These are phyloP conservation scores for Drosophila cardini DNA, from an alignment of 1,140 invertebrate species.

Conservation along the genomic window DNA sequence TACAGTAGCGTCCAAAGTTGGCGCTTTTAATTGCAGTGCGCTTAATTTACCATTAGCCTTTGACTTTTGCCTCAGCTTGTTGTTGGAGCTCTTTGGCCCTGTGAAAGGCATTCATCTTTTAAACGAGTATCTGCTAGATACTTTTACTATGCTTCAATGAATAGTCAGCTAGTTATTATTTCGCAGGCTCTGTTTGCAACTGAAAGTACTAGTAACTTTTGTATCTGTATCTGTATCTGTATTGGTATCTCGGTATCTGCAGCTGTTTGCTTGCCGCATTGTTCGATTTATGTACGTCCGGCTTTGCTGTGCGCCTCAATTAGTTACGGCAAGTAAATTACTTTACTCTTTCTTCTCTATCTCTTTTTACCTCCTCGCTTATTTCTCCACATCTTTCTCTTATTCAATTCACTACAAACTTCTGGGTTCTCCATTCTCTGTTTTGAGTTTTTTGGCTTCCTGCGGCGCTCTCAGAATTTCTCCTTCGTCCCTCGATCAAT, in stretches of 20 bases:
- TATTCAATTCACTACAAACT: conserved; percentile 30
- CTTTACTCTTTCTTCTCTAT: conserved; percentile 43
- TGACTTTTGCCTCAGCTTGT: conserved; percentile 48
- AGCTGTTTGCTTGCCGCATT: conserved; percentile 39
- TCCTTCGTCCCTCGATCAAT: conserved; percentile 4
- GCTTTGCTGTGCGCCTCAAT: conserved; percentile 62
- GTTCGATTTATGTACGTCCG: conserved; percentile 69
- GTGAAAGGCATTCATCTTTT: conserved; percentile 68
- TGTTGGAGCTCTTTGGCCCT: conserved; percentile 3
- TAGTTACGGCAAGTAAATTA: conserved; percentile 79
- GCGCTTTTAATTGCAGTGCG: conserved; percentile 71
- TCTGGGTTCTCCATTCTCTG: conserved; percentile 24
- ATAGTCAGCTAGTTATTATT: conserved; percentile 31
- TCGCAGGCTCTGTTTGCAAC: conserved; percentile 25
- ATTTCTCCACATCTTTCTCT: background rate
- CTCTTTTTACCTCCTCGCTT: background rate
- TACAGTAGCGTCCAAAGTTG: conserved; percentile 32
- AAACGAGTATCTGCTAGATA: conserved; percentile 56
- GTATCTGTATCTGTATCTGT: background rate
- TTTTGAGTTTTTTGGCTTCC: conserved; percentile 49
- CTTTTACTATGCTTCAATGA: conserved; percentile 28
- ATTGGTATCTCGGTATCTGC: conserved; percentile 14
- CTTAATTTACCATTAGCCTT: conserved; percentile 82
- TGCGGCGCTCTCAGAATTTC: conserved; percentile 25
- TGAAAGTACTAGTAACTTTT: conserved; percentile 1